Base-by-base conservation (phyloP, 2,888 invertebrate genomes). In the Meganola albula region DNA sequence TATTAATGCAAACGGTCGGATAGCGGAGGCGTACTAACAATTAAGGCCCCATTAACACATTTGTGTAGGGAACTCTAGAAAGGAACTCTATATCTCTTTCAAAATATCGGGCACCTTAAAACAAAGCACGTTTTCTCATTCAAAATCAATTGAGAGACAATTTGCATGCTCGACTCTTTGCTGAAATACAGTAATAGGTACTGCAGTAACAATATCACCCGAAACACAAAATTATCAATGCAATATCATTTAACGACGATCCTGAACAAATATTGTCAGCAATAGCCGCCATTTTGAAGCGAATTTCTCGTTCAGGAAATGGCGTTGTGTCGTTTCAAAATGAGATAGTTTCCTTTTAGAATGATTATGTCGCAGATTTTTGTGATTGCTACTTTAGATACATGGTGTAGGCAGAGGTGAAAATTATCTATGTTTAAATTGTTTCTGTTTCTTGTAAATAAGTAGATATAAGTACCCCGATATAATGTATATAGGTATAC, bases 291-390 rank as follows among this genome's bases (percentile, higher is more conserved):
- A 57, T 63, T 60, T 48, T 47, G 49, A 40, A 37, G 36, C 30
- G 34, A 40, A 39, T 44, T 50, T 53, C 48, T 39, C 39, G 40
- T 32, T 34, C 37, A 29, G 61, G 59, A 65, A 64, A 69, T 61
- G 58, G 53, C 45, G 53, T n/a, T n/a, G n/a, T n/a, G n/a, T 43
- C 55, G 40, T 61, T 62, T 51, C 55, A 53, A 52, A 51, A 53
- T 51, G 37, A 49, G 59, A 60, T 58, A 58, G 64, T 60, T 63
- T 62, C 59, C 63, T 62, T 37, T 45, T 37, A 18, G 31, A 34
- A 27, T 31, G 34, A 20, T 33, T 24, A 37, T 40, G 38, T 46
- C 39, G 46, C 33, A 38, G 20, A n/a, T n/a, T n/a, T n/a, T n/a
- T n/a, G n/a, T n/a, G n/a, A n/a, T n/a, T n/a, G n/a, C n/a, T n/a